Evolutionary conservation across 2,113 vertebrate species (phyloP), one percentile per base, ranked within the genome.

Genomic region (Diphyllodes magnificus): DNA sequence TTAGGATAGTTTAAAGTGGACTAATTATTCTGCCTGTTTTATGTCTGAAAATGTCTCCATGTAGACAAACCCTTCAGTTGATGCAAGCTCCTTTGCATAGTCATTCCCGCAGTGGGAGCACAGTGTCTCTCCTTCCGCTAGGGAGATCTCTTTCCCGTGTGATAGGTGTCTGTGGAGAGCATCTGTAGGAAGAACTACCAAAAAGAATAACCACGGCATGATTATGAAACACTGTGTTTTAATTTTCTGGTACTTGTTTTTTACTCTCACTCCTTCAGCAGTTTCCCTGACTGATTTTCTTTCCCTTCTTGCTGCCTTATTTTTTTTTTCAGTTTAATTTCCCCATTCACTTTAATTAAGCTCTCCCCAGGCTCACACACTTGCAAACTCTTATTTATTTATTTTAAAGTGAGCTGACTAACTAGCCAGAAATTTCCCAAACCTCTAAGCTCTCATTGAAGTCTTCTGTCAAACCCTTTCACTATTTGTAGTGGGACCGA

Each of bases 351-450:
- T 80, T 92, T 93, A 94, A 92, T 95, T 93, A 92, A 82, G 37
- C 15, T 92, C 35, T 70, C 65, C 50, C 54, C 44, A 76, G 70
- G 42, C 30, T 92, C 31, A 0, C 18, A 95, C 4, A 7, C 63
- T 82, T 94, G 33, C 21, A 93, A 80, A 47, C 15, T 79, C 66
- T 95, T 92, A 92, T 88, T 93, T 95, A 86, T 95, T 94, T 91
- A 80, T 93, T 93, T 94, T 77, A 94, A 91, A 90, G 30, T 59
- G 69, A 95, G 51, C 15, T 90, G 68, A 81, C 44, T 94, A 95
- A 90, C 95, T 78, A 85, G 21, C 47, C 51, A 75, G 73, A 95
- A 95, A 93, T 94, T 92, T 47, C 51, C 23, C 31, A 80, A 87
- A 80, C 47, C 77, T 89, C 83, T 89, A 83, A 94, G 60, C 56